Conservation (phyloP, 2,113 vertebrate species). For the Micromys minutus region DNA sequence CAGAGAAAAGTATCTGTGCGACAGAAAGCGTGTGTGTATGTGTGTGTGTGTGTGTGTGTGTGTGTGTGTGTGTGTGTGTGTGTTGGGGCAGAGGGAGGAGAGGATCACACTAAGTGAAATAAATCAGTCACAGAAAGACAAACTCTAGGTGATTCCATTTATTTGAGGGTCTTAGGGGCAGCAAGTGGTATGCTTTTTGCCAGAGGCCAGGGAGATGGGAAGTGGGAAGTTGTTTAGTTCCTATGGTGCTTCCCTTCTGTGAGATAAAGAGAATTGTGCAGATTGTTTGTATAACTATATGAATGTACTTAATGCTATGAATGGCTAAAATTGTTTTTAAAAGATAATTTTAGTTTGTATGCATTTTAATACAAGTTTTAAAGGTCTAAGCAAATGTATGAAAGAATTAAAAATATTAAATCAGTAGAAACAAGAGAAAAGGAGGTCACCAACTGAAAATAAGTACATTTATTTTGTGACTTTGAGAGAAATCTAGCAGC, state of each 20-base stretch:
- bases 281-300: neutral
- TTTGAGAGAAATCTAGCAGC: neutral
- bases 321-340: neutral
- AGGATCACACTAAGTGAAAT: neutral
- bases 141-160: neutral
- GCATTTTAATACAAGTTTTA: neutral
- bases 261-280: neutral
- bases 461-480: neutral
- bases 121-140: neutral
- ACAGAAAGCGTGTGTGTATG: no score
- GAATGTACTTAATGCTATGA: neutral
- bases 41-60: no score
- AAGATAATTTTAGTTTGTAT: neutral
- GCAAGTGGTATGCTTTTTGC: neutral
- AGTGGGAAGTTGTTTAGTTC: neutral
- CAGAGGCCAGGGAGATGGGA: neutral
- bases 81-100: no score
- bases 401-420: neutral
- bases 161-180: neutral
- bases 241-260: neutral
- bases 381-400: conserved; percentile 20
- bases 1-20: neutral
- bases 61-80: no score
- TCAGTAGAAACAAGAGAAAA: neutral
- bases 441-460: neutral